Conservation (phyloP, 2,888 invertebrate species). For the Apoderus coryli region DNA sequence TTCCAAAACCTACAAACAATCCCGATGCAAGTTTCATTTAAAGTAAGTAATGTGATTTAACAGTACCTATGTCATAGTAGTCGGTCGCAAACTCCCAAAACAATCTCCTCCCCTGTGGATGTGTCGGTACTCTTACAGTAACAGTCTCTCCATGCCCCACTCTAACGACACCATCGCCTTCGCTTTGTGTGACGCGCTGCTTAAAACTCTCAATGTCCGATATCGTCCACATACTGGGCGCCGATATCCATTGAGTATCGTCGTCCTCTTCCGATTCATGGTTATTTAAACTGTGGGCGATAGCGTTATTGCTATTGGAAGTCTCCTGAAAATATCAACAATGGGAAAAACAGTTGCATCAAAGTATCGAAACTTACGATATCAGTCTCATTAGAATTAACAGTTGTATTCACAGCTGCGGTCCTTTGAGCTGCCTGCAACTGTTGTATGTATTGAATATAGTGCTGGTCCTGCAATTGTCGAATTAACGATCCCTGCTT, state of each 20-base stretch:
- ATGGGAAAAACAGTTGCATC: no score
- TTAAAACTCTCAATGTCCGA: slow-evolving; percentile 81
- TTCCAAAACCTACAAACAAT: slow-evolving; percentile 90
- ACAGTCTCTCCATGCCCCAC: slow-evolving; percentile 95
- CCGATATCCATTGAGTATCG: slow-evolving; percentile 33
- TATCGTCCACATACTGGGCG: slow-evolving; percentile 94
- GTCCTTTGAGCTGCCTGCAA: slow-evolving; percentile 41
- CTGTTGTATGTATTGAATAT: slow-evolving; percentile 97
- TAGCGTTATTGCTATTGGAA: no score
- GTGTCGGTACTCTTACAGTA: slow-evolving; percentile 93
- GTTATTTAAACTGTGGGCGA: no score
- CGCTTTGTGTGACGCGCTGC: slow-evolving; percentile 59
- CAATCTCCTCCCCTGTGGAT: slow-evolving; percentile 78
- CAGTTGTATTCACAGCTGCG: slow-evolving; percentile 1
- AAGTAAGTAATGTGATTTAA: no score
- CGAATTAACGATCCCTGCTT: slow-evolving; percentile 88
- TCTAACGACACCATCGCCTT: slow-evolving; percentile 71
- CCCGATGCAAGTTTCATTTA: no score
- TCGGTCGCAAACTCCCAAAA: slow-evolving; percentile 99
- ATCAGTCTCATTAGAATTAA: background rate
- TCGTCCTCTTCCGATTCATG: slow-evolving; percentile 15
- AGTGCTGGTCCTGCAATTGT: slow-evolving; percentile 96
- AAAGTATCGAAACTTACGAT: background rate
- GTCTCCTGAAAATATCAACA: no score
- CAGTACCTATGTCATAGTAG: slow-evolving; percentile 83